phyloP scores from a whole-genome alignment of 2,888 invertebrate genomes.

The Meteorus cinctellus region DNA sequence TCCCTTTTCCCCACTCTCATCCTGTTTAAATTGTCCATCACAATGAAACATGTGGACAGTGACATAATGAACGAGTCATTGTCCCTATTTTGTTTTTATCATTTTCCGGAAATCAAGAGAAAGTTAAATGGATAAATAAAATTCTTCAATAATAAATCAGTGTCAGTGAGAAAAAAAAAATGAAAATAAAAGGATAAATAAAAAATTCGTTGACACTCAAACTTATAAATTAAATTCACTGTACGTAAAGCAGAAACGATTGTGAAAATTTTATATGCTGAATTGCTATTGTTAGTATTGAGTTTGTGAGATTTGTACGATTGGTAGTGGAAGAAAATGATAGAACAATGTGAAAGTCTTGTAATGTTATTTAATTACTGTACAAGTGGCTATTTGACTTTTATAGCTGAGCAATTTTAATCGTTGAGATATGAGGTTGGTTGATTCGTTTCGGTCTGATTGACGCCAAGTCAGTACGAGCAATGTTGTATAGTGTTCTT shows the following conservation, averaged over 20 bases:
- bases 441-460: constrained; percentile 45
- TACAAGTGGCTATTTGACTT: constrained; percentile 23
- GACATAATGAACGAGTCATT: constrained; percentile 24
- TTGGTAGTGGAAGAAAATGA: background rate
- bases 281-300: background rate
- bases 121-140: constrained; percentile 53
- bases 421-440: constrained; percentile 36
- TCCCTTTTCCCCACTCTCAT: background rate
- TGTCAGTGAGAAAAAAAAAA: background rate
- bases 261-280: background rate
- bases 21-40: background rate
- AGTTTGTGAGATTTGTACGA: background rate
- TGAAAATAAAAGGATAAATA: too few species aligned
- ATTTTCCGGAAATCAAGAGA: constrained; percentile 59
- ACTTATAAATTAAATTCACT: background rate
- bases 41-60: background rate
- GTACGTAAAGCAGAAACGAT: background rate
- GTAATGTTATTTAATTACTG: background rate
- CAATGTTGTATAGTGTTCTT: constrained; percentile 54
- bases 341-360: constrained; percentile 6
- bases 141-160: background rate
- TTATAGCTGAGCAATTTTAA: constrained; percentile 29
- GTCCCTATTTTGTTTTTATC: constrained; percentile 12
- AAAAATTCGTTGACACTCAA: background rate
- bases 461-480: background rate